phyloP scores from a whole-genome alignment of 2,888 invertebrate species.

The Mimumesa dahlbomi region DNA sequence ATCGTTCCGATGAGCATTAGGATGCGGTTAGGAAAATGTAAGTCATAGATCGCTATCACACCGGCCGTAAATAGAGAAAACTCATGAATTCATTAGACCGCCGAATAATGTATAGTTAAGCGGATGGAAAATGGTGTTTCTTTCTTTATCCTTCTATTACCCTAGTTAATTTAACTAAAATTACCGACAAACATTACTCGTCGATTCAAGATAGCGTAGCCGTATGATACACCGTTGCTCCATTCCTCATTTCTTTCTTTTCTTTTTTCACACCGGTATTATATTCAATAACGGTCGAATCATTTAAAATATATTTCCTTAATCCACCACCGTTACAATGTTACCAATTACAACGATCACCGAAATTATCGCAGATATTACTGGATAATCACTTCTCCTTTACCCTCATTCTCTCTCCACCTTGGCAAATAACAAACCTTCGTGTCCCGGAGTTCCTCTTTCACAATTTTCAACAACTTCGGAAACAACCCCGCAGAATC shows the following conservation, averaged over 20 bases:
- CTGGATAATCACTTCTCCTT: too few relatives aligned
- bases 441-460: too few relatives aligned
- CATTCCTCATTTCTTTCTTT: background rate
- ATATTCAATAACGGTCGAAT: background rate
- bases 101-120: slow-evolving; percentile 18
- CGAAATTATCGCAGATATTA: too few relatives aligned
- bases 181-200: slow-evolving; percentile 9
- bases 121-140: slow-evolving; percentile 3
- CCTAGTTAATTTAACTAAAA: slow-evolving; percentile 22
- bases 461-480: too few relatives aligned
- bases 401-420: too few relatives aligned
- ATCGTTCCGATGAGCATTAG: background rate
- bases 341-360: too few relatives aligned
- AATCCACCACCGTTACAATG: background rate
- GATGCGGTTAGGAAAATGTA: background rate
- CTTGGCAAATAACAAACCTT: too few relatives aligned
- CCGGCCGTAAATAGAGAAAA: slow-evolving; percentile 1
- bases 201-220: slow-evolving; percentile 19
- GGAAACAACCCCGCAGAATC: too few relatives aligned
- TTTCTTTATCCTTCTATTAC: background rate
- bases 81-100: background rate
- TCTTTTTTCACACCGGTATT: background rate
- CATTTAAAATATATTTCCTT: background rate
- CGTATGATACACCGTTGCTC: background rate
- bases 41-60: slow-evolving; percentile 7